Base-by-base conservation (phyloP, 2,797 vertebrate genomes). In the Thalassophryne amazonica region DNA sequence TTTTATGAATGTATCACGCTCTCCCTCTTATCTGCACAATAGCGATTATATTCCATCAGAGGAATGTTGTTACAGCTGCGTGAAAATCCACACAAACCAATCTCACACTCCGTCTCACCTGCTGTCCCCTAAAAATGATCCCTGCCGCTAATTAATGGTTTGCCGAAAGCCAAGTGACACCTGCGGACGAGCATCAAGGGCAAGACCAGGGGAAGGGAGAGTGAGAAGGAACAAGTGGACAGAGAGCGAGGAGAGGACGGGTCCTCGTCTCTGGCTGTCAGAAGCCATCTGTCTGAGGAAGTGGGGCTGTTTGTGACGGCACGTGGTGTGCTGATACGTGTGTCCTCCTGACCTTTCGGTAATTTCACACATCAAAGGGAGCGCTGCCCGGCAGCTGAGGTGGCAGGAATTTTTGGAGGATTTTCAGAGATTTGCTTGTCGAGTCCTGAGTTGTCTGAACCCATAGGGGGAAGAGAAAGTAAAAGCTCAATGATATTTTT, bases 401-500 rank as follows among this genome's bases (percentile, higher is more conserved):
- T 60, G 75, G 77, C 54, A 48, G 72, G 76, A 83, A 78, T 85
- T 80, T 76, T 80, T 76, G 71, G 66, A 81, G 77, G 79, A 76
- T 86, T 86, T 87, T 85, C 76, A 85, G 76, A 88, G 84, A 86
- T 86, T 86, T 87, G 86, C 81, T 86, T 69, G 29, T 76, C 36
- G 52, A 85, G 83, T 74, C 62, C 65, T 49, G 78, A 86, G 82
- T 86, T 86, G 88, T 89, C 83, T 80, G 74, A 81, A 76, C 66
- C 80, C 81, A 81, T 64, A 46, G 77, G 86, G 84, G 67, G 52
- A 67, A 69, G 60, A 54, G 60, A 73, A 79, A 73, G 72, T 76
- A 81, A 84, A 86, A 85, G 80, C 80, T 84, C 80, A 81, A 83
- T 86, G 84, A 89, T 88, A 88, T 86, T 86, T 90, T 88, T 89